phyloP scores from a whole-genome alignment of 2,888 invertebrate genomes.

The Amiota minor region DNA sequence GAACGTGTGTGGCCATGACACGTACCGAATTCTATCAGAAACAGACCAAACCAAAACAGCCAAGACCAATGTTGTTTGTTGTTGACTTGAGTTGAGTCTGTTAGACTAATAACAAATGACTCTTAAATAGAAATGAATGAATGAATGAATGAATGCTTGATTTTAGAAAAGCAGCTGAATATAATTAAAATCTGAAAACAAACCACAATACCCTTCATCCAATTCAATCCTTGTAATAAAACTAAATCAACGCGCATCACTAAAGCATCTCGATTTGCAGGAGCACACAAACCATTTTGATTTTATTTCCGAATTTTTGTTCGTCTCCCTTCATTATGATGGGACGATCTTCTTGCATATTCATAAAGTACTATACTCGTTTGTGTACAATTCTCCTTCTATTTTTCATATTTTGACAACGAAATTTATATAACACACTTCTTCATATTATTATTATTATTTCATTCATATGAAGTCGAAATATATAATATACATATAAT shows the following conservation, averaged over 20 bases:
- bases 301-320: not conserved
- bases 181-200: not conserved
- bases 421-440: no score
- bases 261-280: conserved; percentile 37
- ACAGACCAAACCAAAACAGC: not conserved
- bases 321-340: not conserved
- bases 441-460: no score
- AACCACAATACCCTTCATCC: not conserved
- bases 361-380: conserved; percentile 1
- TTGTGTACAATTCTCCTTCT: not conserved
- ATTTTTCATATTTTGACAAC: conserved; percentile 1
- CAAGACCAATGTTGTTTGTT: not conserved
- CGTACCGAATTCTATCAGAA: conserved; percentile 40
- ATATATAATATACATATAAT: no score
- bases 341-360: not conserved
- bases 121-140: conserved; percentile 33
- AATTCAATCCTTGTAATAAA: conserved; percentile 59
- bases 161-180: not conserved
- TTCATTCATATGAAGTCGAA: no score
- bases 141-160: conserved; percentile 50
- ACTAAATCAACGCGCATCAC: conserved; percentile 52
- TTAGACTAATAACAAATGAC: conserved; percentile 36
- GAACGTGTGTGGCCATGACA: conserved; percentile 62
- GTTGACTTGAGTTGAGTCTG: not conserved
- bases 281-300: conserved; percentile 6